Conservation (phyloP, 1,140 invertebrate species). For the Drosophila melanica region DNA sequence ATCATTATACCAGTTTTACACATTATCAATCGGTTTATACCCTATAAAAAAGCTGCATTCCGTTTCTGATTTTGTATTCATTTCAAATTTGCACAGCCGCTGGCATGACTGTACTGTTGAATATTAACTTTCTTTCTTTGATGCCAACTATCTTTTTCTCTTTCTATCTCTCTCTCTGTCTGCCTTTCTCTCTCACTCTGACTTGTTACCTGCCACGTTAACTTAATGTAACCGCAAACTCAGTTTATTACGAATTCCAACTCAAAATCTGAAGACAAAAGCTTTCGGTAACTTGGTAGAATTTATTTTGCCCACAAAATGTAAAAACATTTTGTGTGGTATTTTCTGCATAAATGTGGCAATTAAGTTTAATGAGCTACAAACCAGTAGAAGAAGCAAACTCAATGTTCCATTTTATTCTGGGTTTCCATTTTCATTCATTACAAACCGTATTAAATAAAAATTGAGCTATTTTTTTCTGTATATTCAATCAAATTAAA, state of each 20-base stretch:
- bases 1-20: too few relatives aligned
- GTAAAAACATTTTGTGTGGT: background rate
- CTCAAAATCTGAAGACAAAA: background rate
- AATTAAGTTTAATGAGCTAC: background rate
- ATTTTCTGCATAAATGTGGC: background rate
- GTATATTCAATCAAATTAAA: too few relatives aligned
- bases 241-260: slow-evolving; percentile 12
- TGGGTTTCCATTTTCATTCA: too few relatives aligned
- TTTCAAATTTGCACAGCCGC: slow-evolving; percentile 15
- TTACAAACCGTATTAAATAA: too few relatives aligned
- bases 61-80: slow-evolving; percentile 13
- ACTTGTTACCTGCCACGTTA: slow-evolving; percentile 3
- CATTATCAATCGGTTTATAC: too few relatives aligned
- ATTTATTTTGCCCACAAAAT: background rate
- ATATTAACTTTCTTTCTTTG: background rate
- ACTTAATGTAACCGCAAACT: slow-evolving; percentile 1
- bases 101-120: slow-evolving; percentile 30
- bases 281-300: background rate
- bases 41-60: background rate
- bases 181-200: background rate
- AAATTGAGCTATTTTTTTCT: too few relatives aligned
- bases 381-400: too few relatives aligned
- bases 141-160: background rate
- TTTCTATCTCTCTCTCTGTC: background rate
- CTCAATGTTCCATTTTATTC: too few relatives aligned